Evolutionary conservation across 2,113 vertebrate genomes (phyloP).

Genomic region (Micromys minutus): DNA sequence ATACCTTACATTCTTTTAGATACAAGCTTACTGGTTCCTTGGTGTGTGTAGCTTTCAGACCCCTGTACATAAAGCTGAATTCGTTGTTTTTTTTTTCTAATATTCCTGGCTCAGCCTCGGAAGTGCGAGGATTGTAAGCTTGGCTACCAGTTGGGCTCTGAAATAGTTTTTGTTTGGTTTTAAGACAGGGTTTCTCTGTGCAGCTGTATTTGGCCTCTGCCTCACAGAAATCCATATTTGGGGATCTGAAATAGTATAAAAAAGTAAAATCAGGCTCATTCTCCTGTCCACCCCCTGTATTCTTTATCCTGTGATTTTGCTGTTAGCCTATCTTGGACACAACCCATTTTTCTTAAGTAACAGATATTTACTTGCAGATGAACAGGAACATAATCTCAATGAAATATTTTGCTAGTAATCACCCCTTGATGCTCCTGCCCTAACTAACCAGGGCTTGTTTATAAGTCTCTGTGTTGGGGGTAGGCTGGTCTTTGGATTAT

Average conservation of each 20-base stretch:
- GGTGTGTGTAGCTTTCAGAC: background rate
- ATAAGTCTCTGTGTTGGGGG: background rate
- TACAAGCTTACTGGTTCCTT: background rate
- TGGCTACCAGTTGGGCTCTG: background rate
- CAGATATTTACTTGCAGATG: slow-evolving; percentile 37
- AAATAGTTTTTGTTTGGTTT: background rate
- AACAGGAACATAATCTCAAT: background rate
- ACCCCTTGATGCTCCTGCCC: background rate
- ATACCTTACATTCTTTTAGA: background rate
- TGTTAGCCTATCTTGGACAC: background rate
- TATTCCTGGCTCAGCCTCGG: background rate
- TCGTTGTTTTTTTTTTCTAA: background rate
- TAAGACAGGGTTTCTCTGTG: background rate
- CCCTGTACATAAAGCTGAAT: background rate
- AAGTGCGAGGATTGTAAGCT: background rate
- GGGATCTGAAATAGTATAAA: background rate
- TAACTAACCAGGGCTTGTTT: background rate
- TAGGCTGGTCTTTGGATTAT: background rate
- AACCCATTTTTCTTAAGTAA: background rate
- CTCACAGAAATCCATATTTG: background rate
- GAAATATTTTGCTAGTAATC: slow-evolving; percentile 18
- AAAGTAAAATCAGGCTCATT: no score
- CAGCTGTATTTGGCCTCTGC: background rate
- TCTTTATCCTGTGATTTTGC: background rate
- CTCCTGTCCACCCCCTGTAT: background rate